Evolutionary conservation across 2,113 vertebrate genomes (phyloP), one percentile per base, ranked within the genome.

Genomic region (Dipodomys merriami): DNA sequence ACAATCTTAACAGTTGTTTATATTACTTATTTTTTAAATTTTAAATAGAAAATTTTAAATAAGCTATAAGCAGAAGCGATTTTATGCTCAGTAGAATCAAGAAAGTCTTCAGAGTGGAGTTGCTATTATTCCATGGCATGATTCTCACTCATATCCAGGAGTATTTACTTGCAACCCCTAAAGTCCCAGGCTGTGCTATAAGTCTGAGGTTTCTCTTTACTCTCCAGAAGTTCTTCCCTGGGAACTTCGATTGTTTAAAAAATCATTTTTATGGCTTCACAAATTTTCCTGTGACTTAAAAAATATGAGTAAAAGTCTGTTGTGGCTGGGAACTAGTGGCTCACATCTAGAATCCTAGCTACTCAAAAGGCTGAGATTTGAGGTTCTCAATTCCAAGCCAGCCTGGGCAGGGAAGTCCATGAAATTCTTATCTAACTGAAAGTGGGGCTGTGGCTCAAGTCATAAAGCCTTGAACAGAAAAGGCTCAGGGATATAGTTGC

Each of bases 241-340:
- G 29, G 67, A 95, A 94, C 44, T 73, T 83, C 60, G 53, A 20
- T 68, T 91, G 81, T 72, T 80, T 67, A 85, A 71, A 62, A 91
- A 74, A 25, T 62, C 12, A 80, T 89, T 77, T 81, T 90, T 80
- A 90, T 1, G 6, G 44, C 57, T 74, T 88, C 79, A 62, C 27
- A 57, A 62, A 29, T 88, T 95, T 95, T 94, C 49, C 80, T 76
- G 72, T 64, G 68, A 79, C 49, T 29, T 82, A 27, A 81, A 39
- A 25, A 39, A 6, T 39, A 82, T 10, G 67, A 49, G 22, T 77
- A 80, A 77, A 89, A n/a, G 25, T 88, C 60, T 72, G 74, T 57
- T 86, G 83, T 80, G 33, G 53, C 15, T 57, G 53, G 53, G 15
- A 2, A 57, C 53, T 12, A 57, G 53, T 57, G 53, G 49, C 49